Conservation (phyloP, 2,113 vertebrate species). For the Aramus guarauna region DNA sequence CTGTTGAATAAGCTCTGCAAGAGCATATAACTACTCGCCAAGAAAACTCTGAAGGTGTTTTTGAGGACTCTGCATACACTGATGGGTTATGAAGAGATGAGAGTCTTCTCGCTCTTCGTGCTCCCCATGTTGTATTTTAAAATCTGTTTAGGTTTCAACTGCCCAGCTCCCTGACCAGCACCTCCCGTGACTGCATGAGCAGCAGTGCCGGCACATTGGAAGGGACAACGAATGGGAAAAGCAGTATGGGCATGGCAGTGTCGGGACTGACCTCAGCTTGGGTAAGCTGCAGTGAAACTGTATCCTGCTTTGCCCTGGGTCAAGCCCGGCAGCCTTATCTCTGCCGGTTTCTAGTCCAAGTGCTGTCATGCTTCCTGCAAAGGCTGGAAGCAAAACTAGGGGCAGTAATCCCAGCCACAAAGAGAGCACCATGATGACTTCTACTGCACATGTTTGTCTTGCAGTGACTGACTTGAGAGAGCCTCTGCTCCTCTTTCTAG, state of each 20-base stretch:
- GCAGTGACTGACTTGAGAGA: neutral
- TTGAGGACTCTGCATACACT: neutral
- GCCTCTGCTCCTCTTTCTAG: neutral
- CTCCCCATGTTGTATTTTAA: neutral
- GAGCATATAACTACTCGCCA: rapidly evolving
- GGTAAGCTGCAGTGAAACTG: neutral
- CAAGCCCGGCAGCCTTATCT: rapidly evolving
- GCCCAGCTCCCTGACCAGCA: neutral
- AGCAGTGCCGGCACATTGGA: neutral
- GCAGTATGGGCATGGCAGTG: neutral
- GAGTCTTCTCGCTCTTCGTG: neutral
- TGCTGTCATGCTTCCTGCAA: neutral
- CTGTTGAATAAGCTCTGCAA: neutral
- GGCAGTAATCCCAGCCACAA: neutral
- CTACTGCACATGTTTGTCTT: neutral
- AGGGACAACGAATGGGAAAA: neutral
- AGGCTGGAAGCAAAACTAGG: neutral
- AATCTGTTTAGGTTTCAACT: neutral
- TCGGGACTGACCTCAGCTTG: neutral
- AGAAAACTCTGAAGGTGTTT: neutral
- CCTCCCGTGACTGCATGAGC: neutral
- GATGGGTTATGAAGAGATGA: neutral
- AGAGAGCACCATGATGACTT: neutral
- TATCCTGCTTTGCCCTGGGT: neutral
- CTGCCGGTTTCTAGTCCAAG: neutral